Evolutionary conservation across 2,113 vertebrate genomes (phyloP).

Genomic region (Pterocles burchelli): DNA sequence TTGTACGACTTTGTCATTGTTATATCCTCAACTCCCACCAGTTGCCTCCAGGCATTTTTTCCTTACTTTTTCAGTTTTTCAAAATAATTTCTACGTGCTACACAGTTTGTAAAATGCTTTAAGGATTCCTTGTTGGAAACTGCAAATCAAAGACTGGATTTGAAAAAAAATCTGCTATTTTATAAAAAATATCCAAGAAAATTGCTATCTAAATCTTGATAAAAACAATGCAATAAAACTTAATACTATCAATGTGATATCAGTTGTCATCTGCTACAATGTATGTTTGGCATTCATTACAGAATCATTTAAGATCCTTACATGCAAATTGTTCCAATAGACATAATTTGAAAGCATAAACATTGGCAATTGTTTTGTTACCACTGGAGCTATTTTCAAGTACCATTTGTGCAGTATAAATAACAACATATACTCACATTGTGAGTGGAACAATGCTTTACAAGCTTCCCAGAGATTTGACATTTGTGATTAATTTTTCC

Average conservation of each 20-base stretch:
- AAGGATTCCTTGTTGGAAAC: not conserved
- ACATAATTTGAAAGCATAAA: conserved; percentile 30
- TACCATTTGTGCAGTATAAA: not conserved
- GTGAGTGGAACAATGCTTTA: not conserved
- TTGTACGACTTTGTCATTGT: not conserved
- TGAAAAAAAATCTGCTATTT: not conserved
- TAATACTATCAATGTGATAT: not conserved
- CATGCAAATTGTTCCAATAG: conserved; percentile 15
- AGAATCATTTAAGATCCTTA: conserved; percentile 10
- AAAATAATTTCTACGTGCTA: not conserved
- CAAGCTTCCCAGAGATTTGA: not conserved
- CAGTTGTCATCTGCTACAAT: not conserved
- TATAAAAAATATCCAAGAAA: not conserved
- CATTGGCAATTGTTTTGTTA: conserved; percentile 6
- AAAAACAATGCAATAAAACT: not conserved
- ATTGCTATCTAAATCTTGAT: not conserved
- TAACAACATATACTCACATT: not conserved
- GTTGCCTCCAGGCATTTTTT: not conserved
- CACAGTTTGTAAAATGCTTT: not conserved
- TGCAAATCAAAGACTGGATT: not conserved
- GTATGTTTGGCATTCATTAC: not conserved
- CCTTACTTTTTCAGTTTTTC: not conserved
- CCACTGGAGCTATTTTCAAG: conserved; percentile 3
- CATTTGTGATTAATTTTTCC: not conserved
- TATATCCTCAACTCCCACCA: not conserved